Base-by-base conservation (phyloP, 2,797 vertebrate species). In the Miichthys miiuy region DNA sequence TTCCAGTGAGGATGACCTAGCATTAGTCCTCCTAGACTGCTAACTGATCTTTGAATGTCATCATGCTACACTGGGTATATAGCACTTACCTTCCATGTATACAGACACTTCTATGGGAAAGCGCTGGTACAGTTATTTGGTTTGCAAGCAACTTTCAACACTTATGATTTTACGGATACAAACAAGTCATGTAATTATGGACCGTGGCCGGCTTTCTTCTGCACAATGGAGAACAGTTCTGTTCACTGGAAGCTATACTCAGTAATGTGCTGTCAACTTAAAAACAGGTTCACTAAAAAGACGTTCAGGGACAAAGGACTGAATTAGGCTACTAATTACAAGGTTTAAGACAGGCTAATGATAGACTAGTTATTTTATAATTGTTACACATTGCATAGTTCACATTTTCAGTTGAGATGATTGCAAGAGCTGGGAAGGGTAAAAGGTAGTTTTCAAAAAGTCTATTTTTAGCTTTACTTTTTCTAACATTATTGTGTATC, bases 311-410 rank as follows among this genome's bases (percentile, higher is more conserved):
- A 73, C 42, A 81, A 75, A 55, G 11, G 14, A 72, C 68, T 14
- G 4, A 67, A 74, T 87, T 25, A 64, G 20, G 46, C 38, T 23
- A 12, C 50, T 80, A 76, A 76, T 79, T 78, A 61, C 55, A 76
- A 68, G 65, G 58, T 75, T 67, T 70, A 13, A 48, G 20, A 74
- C 72, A 81, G 66, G 77, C 51, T 83, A 77, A 85, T 79, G n/a
- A 69, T 66, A 69, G 20, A 70, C 11, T 25, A 47, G 41, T 75
- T 73, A 80, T 87, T 66, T 60, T 30, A 67, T 71, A 47, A 81
- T 71, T 75, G 44, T 42, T 58, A 65, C 13, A 60, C 46, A 76
- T n/a, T 56, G 18, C 2, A 38, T 67, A 56, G 14, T 70, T 79
- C 42, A 27, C 66, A 47, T 56, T 72, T 66, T 21, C 1, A n/a